A percentile compares a stretch with the other conserved stretches of the same genome.
Conservation (phyloP, 2,113 vertebrate genomes). For the Pampusana beccarii region DNA sequence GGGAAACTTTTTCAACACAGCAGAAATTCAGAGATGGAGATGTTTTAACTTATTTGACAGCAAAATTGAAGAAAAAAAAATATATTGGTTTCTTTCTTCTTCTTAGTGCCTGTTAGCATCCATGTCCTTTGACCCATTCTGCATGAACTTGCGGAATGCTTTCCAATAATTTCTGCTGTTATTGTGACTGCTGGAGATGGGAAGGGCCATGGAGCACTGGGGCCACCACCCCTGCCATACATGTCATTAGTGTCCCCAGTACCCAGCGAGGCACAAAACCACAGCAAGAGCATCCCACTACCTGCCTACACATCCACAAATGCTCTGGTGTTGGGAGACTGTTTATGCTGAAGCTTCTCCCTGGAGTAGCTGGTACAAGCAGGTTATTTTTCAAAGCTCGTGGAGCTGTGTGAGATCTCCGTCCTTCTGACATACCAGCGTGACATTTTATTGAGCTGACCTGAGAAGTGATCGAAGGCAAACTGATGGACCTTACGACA, state of each 20-base stretch:
- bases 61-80: not conserved
- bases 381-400: not conserved
- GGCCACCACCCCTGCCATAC: not conserved
- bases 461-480: not conserved
- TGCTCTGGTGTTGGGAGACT: not conserved
- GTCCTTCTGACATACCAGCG: not conserved
- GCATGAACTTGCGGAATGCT: not conserved
- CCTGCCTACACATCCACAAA: accelerated
- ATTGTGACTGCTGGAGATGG: not conserved
- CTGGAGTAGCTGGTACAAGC: accelerated
- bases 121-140: not conserved
- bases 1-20: not conserved
- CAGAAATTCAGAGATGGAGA: not conserved
- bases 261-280: not conserved
- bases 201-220: not conserved
- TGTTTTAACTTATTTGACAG: not conserved
- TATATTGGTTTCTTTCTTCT: not conserved
- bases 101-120: not conserved
- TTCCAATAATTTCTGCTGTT: not conserved
- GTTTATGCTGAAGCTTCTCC: not conserved
- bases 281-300: not conserved
- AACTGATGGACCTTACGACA: not conserved
- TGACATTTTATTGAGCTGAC: not conserved
- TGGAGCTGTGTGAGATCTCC: not conserved
- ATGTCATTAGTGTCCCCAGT: too few relatives aligned